phyloP scores from a whole-genome alignment of 2,888 invertebrate species.

The Conistra vaccinii region DNA sequence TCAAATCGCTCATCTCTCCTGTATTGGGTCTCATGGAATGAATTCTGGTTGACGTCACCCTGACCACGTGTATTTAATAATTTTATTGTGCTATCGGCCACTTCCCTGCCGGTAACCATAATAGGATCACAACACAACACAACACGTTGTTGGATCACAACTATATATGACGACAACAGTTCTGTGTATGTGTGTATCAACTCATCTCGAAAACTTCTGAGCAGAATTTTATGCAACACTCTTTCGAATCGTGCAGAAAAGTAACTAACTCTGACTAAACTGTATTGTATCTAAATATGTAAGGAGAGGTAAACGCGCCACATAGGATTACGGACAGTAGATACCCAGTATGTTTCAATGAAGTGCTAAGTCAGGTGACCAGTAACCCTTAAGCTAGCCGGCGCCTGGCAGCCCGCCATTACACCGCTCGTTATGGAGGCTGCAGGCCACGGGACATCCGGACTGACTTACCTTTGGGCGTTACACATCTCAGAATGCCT shows the following conservation, averaged over 20 bases:
- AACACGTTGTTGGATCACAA: conserved; percentile 43
- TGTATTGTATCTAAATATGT: not conserved
- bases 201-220: not conserved
- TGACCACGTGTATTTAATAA: conserved; percentile 65
- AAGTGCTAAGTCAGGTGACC: conserved; percentile 35
- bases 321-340: conserved; percentile 14
- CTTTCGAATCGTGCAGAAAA: not conserved
- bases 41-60: conserved; percentile 63
- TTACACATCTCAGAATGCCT: conserved; percentile 16
- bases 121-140: conserved; percentile 44
- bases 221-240: not conserved
- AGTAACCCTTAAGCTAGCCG: conserved; percentile 32
- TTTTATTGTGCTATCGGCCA: conserved; percentile 66
- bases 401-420: conserved; percentile 58
- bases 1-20: conserved; percentile 36
- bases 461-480: conserved; percentile 30
- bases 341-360: conserved; percentile 42
- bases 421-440: conserved; percentile 36
- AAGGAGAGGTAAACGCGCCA: not conserved
- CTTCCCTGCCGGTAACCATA: conserved; percentile 66
- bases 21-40: conserved; percentile 33
- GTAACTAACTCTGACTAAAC: not conserved
- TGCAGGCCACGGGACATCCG: conserved; percentile 61
- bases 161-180: conserved; percentile 36
- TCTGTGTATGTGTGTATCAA: not conserved